Evolutionary conservation across 2,888 invertebrate species (phyloP), one percentile per base, ranked within the genome.

Genomic region (Acleris cristana): DNA sequence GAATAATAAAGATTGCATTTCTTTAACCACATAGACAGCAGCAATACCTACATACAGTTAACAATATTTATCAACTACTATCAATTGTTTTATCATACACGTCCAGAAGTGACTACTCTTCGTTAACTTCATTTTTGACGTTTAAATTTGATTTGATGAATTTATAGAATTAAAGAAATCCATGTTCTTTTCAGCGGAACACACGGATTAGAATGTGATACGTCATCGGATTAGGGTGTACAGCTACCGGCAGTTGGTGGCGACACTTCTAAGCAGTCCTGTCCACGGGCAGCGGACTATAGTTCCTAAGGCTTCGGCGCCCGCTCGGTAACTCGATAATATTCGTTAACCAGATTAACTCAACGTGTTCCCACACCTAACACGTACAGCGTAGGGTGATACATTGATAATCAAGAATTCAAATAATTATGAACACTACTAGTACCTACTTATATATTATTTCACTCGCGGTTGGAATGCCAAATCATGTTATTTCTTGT

Each of bases 291-390:
- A 57, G 23, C 64, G 58, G 30, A 72, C 51, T 48, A 21, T 3
- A 21, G 40, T 2, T 34, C 10, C 18, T 83, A 81, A 49, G 89
- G 89, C 85, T 89, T 89, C 90, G 48, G 10, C 65, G 72, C 75
- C 40, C 40, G 40, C 78, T 79, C 72, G 78, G 75, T 87, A 85
- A 85, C 84, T 80, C 85, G 82, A 85, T 88, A 84, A 83, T 86
- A 86, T 85, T 85, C 75, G 73, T 80, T 90, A 90, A 90, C 80
- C 79, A 86, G 89, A 89, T 90, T 89, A 87, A 75, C 73, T 75
- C 72, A 72, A 77, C 74, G 77, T 64, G 65, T 64, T 55, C 48
- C 58, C 53, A 64, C 53, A 68, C 58, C 55, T 64, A 69, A 18
- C 45, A n/a, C 26, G 26, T 65, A 51, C 26, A 18, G 19, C 21